These are phyloP conservation scores for Cheirogaleus major DNA, from an alignment of 2,797 vertebrate genomes.

Conservation along the genomic window DNA sequence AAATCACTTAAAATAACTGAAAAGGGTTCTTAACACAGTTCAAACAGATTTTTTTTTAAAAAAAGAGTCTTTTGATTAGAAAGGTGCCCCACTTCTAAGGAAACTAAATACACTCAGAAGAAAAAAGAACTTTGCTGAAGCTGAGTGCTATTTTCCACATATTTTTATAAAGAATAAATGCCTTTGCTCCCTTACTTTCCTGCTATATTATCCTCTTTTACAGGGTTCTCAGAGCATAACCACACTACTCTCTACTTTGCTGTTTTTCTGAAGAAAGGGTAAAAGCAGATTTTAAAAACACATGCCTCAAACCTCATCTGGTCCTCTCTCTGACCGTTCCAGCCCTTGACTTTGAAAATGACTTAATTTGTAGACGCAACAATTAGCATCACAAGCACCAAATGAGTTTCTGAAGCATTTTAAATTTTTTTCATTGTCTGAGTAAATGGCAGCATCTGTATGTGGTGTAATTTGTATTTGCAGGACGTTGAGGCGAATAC, in stretches of 20 bases:
- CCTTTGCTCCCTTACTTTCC: background rate
- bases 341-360: slow-evolving; percentile 79
- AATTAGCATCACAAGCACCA: slow-evolving; percentile 79
- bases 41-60: background rate
- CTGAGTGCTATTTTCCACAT: background rate
- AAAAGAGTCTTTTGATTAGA: slow-evolving; percentile 1
- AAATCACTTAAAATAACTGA: slow-evolving; percentile 16
- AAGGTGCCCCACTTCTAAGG: background rate
- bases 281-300: slow-evolving; percentile 53
- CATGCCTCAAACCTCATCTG: slow-evolving; percentile 61
- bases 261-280: slow-evolving; percentile 9
- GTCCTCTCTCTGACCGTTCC: slow-evolving; percentile 56
- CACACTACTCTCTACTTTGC: background rate
- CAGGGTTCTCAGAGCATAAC: background rate
- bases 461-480: slow-evolving; percentile 83
- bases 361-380: slow-evolving; percentile 77
- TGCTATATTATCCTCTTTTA: fast-evolving
- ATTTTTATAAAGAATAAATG: background rate
- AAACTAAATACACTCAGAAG: background rate
- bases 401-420: slow-evolving; percentile 76
- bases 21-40: slow-evolving; percentile 8
- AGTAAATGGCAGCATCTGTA: slow-evolving; percentile 73
- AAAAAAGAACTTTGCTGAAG: background rate
- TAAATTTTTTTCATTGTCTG: slow-evolving; percentile 78
- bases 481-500: slow-evolving; percentile 99